Conservation (phyloP, 2,888 invertebrate genomes). For the Neoaliturus tenellus region DNA sequence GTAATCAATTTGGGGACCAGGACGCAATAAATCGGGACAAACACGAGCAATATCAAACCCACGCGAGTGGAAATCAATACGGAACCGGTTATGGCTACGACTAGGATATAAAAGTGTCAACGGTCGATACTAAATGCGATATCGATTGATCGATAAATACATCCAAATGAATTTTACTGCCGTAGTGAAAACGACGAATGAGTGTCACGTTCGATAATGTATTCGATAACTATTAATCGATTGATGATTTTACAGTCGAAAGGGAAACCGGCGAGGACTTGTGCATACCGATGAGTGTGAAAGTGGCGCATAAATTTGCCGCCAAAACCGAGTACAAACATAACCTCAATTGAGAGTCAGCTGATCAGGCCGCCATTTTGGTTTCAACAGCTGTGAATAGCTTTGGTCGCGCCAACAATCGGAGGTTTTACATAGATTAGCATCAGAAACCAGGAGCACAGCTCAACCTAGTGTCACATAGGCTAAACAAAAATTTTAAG, state of each 20-base stretch:
- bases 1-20: background rate
- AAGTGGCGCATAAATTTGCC: constrained; percentile 43
- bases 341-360: constrained; percentile 43
- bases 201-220: background rate
- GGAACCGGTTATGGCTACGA: constrained; percentile 5
- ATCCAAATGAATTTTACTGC: background rate
- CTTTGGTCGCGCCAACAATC: background rate
- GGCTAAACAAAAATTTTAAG: background rate
- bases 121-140: background rate
- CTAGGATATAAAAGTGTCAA: constrained; percentile 21
- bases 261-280: constrained; percentile 22
- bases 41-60: constrained; percentile 36
- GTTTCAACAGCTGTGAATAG: constrained; percentile 41
- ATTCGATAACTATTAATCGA: background rate
- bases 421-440: constrained; percentile 38
- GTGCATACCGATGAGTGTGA: constrained; percentile 22
- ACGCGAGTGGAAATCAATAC: background rate
- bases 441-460: constrained; percentile 11
- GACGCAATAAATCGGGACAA: background rate
- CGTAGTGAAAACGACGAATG: constrained; percentile 4
- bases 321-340: constrained; percentile 40
- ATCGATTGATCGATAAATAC: constrained; percentile 20
- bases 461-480: background rate
- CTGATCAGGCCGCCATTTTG: constrained; percentile 41
- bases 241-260: background rate